Conservation (phyloP, 2,797 vertebrate species). For the Gallirallus australis region DNA sequence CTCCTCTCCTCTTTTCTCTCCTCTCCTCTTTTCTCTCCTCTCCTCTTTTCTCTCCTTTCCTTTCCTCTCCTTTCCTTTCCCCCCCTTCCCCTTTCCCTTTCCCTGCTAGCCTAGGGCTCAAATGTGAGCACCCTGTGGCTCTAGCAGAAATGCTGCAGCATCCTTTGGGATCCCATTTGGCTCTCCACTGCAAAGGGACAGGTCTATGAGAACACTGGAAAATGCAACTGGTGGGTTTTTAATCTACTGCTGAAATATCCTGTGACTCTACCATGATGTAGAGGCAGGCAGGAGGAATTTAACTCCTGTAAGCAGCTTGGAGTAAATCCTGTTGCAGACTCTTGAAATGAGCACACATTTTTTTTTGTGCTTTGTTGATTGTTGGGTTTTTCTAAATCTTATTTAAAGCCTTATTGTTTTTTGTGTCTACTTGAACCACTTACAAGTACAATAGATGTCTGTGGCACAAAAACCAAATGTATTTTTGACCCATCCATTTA, state of each 20-base stretch:
- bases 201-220: neutral
- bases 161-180: neutral
- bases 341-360: neutral
- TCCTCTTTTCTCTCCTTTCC: neutral
- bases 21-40: too few relatives aligned
- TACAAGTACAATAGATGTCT: neutral
- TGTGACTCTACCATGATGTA: neutral
- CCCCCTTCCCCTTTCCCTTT: too few relatives aligned
- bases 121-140: fast-evolving
- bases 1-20: too few relatives aligned
- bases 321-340: neutral
- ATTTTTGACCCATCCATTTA: neutral
- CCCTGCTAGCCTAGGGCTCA: fast-evolving
- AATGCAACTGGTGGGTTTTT: neutral
- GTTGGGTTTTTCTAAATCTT: neutral
- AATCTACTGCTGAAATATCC: neutral
- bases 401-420: neutral
- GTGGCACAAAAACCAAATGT: neutral
- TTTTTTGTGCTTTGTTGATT: neutral
- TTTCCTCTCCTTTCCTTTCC: too few relatives aligned
- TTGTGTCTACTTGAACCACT: neutral
- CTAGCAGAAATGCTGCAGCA: neutral
- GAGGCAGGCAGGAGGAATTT: neutral
- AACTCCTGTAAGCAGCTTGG: neutral
- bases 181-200: neutral